Base-by-base conservation (phyloP, 2,888 invertebrate genomes). In the Sphaeridia pumilis region DNA sequence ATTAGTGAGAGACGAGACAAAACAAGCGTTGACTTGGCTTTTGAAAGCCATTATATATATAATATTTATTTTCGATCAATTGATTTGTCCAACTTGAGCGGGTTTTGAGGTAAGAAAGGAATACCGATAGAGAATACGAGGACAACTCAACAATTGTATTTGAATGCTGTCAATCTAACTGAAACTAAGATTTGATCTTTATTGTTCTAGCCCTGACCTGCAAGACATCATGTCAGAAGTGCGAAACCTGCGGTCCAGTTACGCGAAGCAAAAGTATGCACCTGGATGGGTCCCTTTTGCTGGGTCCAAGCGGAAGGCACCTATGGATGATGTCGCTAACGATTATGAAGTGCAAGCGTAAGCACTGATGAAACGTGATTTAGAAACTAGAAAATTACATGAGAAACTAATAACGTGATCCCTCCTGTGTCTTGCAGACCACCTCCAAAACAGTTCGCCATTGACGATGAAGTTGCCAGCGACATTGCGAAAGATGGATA, bases 291-390 rank as follows among this genome's bases (percentile, higher is more conserved):
- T 61, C 2, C 60, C 60, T 0, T 54, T 48, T 41, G 41, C 58
- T 1, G 60, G 60, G 5, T 31, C 52, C 0, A 61, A 61, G 28
- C 25, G 60, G 14, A 61, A 61, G 22, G 59, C 56, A 10, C 43
- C 45, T 7, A 36, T 44, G 17, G 48, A 48, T 24, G 20, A 27
- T 20, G 38, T 31, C 4, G 20, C 38, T 3, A 38, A 24, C 14
- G 27, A 34, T 27, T 17, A 28, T 36, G 52, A 52, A 10, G 46
- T 21, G 7, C 20, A 35, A 38, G 38, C 42, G 44, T 49, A 26
- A 54, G 31, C 36, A n/a, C n/a, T n/a, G n/a, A n/a, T n/a, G n/a
- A n/a, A n/a, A n/a, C n/a, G n/a, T n/a, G n/a, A n/a, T 3, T 31
- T 17, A 36, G 20, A 48, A 7, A 7, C 17, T 41, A 17, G 21